These are phyloP conservation scores for Pilophorus perplexus DNA, from an alignment of 2,888 invertebrate species.

Conservation along the genomic window DNA sequence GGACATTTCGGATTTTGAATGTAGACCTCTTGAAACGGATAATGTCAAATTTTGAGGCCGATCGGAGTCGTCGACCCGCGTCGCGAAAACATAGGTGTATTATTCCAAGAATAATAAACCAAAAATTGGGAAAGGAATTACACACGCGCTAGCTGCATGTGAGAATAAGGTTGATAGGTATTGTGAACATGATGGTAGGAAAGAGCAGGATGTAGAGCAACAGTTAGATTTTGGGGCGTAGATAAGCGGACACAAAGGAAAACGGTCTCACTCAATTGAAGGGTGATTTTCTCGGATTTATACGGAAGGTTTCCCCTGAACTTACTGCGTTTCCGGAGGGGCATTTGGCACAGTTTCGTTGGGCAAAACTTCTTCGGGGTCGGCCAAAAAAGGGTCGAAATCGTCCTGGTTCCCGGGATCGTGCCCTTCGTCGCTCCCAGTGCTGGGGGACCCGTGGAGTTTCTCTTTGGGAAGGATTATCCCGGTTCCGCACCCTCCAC, in stretches of 20 bases:
- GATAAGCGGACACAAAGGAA: neutral
- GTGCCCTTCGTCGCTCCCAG: conserved; percentile 78
- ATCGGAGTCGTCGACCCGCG: too few species aligned
- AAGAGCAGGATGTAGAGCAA: too few species aligned
- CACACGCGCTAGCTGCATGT: neutral
- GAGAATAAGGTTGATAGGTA: neutral
- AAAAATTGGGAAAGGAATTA: neutral
- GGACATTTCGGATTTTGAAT: too few species aligned
- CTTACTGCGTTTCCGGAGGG: conserved; percentile 56
- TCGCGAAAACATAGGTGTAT: too few species aligned
- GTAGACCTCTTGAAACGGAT: too few species aligned
- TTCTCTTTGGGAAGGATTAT: conserved; percentile 55
- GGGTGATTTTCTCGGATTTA: too few species aligned
- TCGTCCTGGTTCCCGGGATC: conserved; percentile 56
- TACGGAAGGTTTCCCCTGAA: neutral
- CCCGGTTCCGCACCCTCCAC: conserved; percentile 56
- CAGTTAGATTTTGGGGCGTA: neutral
- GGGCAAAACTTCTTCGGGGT: conserved; percentile 60
- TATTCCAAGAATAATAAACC: too few species aligned
- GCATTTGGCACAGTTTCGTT: conserved; percentile 57
- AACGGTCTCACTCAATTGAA: neutral
- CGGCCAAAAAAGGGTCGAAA: conserved; percentile 61
- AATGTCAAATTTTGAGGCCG: too few species aligned
- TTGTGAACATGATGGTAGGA: too few species aligned
- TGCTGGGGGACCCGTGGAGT: conserved; percentile 70